Evolutionary conservation across 1,140 invertebrate species (phyloP), one percentile per base, ranked within the genome.

Genomic region (Homalodisca vitripennis): DNA sequence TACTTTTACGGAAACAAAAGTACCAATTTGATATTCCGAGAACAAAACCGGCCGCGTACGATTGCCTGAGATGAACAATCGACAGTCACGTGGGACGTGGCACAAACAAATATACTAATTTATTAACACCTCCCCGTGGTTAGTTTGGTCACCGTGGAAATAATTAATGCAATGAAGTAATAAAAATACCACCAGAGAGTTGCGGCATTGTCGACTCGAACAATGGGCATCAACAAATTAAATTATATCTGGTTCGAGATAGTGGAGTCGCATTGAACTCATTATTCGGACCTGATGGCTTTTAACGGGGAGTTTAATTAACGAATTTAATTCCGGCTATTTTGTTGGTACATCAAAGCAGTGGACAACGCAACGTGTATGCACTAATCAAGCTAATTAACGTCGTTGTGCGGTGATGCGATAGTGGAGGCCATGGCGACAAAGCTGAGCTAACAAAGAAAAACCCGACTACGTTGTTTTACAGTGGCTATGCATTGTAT

Each of bases 81-180:
- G n/a, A 26, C 24, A 6, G 22, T 26, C 6, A n/a, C 55, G 6
- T 10, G 34, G 17, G 34, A 41, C 34, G 34, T 3, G 55, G 22
- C 6, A 60, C 55, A 60, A 60, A 60, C 55, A 60, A 60, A 60
- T 60, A 27, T 30, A n/a, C 2, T 60, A 30, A 60, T 60, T 60
- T 60, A 60, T 60, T 60, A 60, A 60, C 55, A 6, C 3, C 10
- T 60, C 55, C 55, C 55, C 26, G 26, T 12, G 55, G 55, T 26
- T 60, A 29, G 55, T 60, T 24, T 3, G 55, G 22, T n/a, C n/a
- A n/a, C n/a, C n/a, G n/a, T 6, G 55, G 24, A 53, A 60, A 60
- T 60, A 60, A 60, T 60, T 60, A 24, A 60, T 30, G 26, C 48
- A 24, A 24, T 24, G 13, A 53, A 53, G 48, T 60, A 60, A 60